A percentile compares a stretch with the other conserved stretches of the same genome.
Evolutionary conservation across 2,888 invertebrate genomes (phyloP).

Genomic region (Thera britannica): DNA sequence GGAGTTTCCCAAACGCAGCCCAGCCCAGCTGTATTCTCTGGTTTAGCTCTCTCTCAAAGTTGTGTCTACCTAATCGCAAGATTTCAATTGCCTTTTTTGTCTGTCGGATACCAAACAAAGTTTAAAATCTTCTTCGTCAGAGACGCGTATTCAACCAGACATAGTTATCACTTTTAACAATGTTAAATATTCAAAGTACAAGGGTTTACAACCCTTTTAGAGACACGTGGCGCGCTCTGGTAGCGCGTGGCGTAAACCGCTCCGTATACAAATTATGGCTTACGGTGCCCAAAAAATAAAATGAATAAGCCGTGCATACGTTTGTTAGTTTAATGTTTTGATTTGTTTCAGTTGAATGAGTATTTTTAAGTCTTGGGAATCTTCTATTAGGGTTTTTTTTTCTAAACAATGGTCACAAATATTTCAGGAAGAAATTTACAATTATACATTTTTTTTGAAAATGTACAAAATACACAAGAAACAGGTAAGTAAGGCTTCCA

Average conservation of each 20-base stretch:
- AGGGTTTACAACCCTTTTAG: constrained; percentile 52
- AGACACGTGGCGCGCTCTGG: constrained; percentile 71
- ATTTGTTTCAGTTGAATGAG: constrained; percentile 29
- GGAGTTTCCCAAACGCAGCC: too few relatives aligned
- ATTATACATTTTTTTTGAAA: too few relatives aligned
- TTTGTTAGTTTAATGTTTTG: constrained; percentile 73
- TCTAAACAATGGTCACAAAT: too few relatives aligned
- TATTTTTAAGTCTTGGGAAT: not conserved
- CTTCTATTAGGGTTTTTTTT: too few relatives aligned
- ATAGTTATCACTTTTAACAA: constrained; percentile 42
- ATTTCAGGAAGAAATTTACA: too few relatives aligned
- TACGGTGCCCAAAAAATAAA: constrained; percentile 53
- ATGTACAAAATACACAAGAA: too few relatives aligned
- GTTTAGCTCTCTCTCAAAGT: too few relatives aligned
- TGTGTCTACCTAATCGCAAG: too few relatives aligned
- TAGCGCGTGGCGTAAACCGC: constrained; percentile 66
- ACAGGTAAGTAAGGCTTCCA: too few relatives aligned
- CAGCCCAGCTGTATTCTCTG: too few relatives aligned
- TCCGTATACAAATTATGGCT: constrained; percentile 81
- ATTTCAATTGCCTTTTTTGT: too few relatives aligned
- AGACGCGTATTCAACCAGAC: constrained; percentile 20
- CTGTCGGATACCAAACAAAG: not conserved
- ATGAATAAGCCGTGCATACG: constrained; percentile 71
- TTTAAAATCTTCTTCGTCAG: constrained; percentile 13
- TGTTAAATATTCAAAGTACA: constrained; percentile 41